Base-by-base conservation (phyloP, 2,888 invertebrate genomes). In the Lycia hirtaria region DNA sequence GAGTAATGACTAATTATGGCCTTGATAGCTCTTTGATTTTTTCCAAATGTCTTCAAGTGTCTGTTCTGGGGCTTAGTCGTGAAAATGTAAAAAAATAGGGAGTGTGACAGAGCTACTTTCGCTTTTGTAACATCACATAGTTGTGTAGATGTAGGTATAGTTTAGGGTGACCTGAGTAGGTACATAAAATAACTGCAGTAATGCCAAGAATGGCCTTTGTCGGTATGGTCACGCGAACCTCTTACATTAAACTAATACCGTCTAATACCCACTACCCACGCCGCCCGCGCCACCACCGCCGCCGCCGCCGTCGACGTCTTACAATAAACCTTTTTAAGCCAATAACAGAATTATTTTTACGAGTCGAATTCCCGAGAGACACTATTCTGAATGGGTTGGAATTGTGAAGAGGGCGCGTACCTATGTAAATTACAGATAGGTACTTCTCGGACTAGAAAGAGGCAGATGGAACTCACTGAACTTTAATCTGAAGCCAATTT, bases 131-230 rank as follows among this genome's bases (percentile, higher is more conserved):
- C n/a, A n/a, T n/a, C n/a, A n/a, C n/a, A n/a, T n/a, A n/a, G n/a
- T n/a, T n/a, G n/a, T n/a, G n/a, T n/a, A n/a, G n/a, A n/a, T n/a
- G n/a, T n/a, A n/a, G n/a, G n/a, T 19, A 9, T 26, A 6, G 6
- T n/a, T 37, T n/a, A 19, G 14, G 26, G 26, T 41, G 41, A 41
- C 41, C 26, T 17, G 17, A 10, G 5, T 24, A n/a, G 3, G 4
- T 24, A 43, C 17, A 2, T 1, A 56, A 60, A 49, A 53, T 64
- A 62, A 60, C 48, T 52, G 56, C 54, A 60, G 56, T 45, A 65
- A 61, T 57, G 56, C 44, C 51, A 61, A 56, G 56, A 60, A 62
- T 56, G 51, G 49, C 58, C 49, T 54, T 64, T 63, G 52, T 59
- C 54, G 54, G 35, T 50, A 59, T 48, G 35, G 59, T 52, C 63